Evolutionary conservation across 1,140 invertebrate genomes (phyloP).

Genomic region (Bombus cullumanus): DNA sequence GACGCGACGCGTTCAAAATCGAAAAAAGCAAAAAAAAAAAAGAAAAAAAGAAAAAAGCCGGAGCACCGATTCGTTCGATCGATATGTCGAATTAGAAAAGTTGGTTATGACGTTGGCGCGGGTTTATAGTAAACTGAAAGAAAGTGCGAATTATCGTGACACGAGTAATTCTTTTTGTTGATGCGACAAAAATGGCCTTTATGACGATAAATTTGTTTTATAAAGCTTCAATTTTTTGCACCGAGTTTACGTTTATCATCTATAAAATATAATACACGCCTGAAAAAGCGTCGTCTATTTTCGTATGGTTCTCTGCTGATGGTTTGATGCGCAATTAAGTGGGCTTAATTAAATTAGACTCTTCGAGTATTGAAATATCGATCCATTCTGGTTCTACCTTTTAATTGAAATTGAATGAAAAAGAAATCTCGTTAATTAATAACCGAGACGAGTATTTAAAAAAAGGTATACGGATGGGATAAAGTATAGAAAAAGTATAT

Average conservation of each 20-base stretch:
- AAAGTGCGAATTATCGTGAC: background rate
- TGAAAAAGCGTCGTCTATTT: background rate
- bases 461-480: too few species aligned
- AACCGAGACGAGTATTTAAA: background rate
- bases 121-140: background rate
- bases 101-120: background rate
- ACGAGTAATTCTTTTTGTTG: background rate
- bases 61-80: background rate
- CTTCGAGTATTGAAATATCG: background rate
- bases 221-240: background rate
- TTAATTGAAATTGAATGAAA: background rate
- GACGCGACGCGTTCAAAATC: background rate
- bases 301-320: background rate
- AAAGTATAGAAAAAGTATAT: too few species aligned
- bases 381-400: background rate
- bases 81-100: background rate
- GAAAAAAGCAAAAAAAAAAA: too few species aligned
- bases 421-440: background rate
- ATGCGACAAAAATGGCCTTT: background rate
- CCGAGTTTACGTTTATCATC: background rate
- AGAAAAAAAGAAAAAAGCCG: background rate
- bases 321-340: background rate
- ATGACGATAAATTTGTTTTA: background rate
- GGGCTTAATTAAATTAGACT: background rate
- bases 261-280: background rate